Conservation (phyloP, 2,797 vertebrate genomes). For the Myoxocephalus aenaeus region DNA sequence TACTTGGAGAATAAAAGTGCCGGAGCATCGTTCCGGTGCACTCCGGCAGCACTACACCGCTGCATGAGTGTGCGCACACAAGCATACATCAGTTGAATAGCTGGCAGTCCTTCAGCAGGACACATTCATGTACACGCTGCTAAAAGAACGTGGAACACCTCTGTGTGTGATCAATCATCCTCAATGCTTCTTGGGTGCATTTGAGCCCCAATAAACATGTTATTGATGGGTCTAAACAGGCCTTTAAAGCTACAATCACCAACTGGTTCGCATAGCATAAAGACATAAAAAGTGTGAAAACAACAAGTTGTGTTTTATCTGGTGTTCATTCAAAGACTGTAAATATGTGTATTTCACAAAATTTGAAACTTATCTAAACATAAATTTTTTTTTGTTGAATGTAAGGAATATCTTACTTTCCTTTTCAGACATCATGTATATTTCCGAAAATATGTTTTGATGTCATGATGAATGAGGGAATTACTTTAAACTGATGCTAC, state of each 20-base stretch:
- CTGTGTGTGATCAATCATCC: not conserved
- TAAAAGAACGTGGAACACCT: too few relatives aligned
- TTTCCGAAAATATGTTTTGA: not conserved
- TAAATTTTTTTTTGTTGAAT: not conserved
- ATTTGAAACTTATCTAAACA: not conserved
- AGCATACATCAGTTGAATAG: too few relatives aligned
- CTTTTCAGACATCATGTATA: not conserved
- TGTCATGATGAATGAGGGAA: constrained; percentile 13
- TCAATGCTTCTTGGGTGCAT: not conserved
- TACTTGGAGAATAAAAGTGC: not conserved
- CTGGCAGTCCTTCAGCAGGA: too few relatives aligned
- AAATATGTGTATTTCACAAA: not conserved
- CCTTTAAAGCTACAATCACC: not conserved
- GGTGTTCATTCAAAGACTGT: not conserved
- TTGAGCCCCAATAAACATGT: not conserved
- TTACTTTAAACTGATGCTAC: not conserved
- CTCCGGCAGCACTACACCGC: not conserved
- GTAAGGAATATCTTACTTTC: not conserved
- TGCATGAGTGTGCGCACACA: too few relatives aligned
- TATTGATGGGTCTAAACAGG: not conserved
- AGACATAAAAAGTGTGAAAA: too few relatives aligned
- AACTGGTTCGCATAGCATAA: not conserved
- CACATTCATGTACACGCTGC: not conserved
- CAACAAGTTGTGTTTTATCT: too few relatives aligned
- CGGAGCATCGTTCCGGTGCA: not conserved